phyloP scores from a whole-genome alignment of 2,113 vertebrate genomes.

The Anas platyrhynchos region DNA sequence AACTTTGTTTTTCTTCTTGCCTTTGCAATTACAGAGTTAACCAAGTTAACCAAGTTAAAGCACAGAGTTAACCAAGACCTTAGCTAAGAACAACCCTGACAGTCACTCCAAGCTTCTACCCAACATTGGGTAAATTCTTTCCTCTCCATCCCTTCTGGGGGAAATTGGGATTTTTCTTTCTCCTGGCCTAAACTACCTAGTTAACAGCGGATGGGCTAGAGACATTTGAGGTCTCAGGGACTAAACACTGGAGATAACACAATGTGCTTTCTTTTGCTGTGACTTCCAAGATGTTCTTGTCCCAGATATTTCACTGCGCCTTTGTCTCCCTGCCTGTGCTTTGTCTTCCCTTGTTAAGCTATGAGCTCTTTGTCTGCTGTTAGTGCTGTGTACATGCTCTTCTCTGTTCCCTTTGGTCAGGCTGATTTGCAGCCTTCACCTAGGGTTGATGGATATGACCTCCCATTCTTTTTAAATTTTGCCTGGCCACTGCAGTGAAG shows the following conservation, averaged over 20 bases:
- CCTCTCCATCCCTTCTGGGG: background rate
- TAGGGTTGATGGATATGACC: background rate
- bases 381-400: background rate
- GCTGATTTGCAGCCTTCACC: background rate
- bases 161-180: background rate
- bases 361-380: background rate
- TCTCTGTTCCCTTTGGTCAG: background rate
- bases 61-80: no score
- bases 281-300: background rate
- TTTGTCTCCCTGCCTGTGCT: background rate
- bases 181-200: background rate
- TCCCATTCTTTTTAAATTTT: background rate
- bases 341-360: background rate
- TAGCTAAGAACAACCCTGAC: no score
- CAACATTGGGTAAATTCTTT: background rate
- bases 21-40: background rate
- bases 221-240: background rate
- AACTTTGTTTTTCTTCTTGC: background rate
- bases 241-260: background rate
- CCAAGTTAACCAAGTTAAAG: no score
- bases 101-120: no score
- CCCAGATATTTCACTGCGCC: background rate
- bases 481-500: background rate
- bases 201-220: background rate
- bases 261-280: background rate